These are phyloP conservation scores for Acanthococcus lagerstroemiae DNA, from an alignment of 2,888 invertebrate genomes.

Conservation along the genomic window DNA sequence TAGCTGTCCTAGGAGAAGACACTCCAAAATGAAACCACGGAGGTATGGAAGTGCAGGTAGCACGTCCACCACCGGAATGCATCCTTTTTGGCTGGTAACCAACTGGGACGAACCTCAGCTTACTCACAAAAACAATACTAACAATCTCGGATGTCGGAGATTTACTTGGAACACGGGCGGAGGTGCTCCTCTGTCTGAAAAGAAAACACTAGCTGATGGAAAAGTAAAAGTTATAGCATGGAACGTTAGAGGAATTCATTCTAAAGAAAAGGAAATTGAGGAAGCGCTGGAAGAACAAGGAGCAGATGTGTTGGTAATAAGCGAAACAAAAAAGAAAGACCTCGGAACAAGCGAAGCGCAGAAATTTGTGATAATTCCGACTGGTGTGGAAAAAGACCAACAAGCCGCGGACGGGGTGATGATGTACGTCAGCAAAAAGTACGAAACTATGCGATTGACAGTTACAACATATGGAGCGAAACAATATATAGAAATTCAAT, in stretches of 20 bases:
- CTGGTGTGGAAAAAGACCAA: neutral
- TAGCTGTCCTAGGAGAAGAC: neutral
- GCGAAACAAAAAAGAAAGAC: neutral
- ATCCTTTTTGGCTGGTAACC: neutral
- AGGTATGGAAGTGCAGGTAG: neutral
- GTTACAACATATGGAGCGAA: neutral
- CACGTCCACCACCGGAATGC: neutral
- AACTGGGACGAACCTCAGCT: neutral
- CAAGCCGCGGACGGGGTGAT: neutral
- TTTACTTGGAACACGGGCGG: neutral
- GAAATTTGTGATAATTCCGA: neutral
- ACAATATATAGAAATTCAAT: neutral
- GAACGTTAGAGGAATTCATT: neutral
- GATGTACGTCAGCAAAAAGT: neutral
- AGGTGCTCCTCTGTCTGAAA: neutral
- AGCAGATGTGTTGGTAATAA: neutral
- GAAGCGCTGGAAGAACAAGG: neutral
- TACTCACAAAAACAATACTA: neutral
- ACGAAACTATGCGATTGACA: neutral
- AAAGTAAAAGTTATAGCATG: neutral
- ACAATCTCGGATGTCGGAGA: neutral
- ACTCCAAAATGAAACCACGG: neutral
- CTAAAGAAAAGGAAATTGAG: neutral
- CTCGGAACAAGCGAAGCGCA: neutral
- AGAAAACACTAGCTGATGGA: neutral